Conservation (phyloP, 2,888 invertebrate genomes). For the Mycalesis mineus region DNA sequence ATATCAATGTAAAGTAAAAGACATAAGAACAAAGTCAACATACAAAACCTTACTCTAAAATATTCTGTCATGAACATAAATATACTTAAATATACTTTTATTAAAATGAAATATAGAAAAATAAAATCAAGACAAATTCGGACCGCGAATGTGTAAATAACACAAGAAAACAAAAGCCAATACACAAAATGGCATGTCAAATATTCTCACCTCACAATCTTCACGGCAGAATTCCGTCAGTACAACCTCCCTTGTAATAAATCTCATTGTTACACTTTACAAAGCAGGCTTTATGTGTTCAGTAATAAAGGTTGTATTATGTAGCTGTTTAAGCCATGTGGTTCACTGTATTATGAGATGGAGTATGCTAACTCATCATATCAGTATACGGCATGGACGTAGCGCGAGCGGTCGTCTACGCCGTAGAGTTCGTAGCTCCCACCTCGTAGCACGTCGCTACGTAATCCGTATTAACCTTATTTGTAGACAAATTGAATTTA, state of each 20-base stretch:
- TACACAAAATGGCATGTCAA: slow-evolving; percentile 21
- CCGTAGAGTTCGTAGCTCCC: slow-evolving; percentile 33
- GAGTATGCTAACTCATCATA: slow-evolving; percentile 25
- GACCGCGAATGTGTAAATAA: slow-evolving; percentile 9
- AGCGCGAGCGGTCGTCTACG: slow-evolving; percentile 53
- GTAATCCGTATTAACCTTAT: slow-evolving; percentile 15
- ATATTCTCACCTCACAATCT: slow-evolving; percentile 22
- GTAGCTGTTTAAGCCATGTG: not conserved
- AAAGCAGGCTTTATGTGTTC: slow-evolving; percentile 8
- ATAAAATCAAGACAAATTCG: slow-evolving; percentile 14
- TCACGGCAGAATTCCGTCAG: slow-evolving; percentile 16
- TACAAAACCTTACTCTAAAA: no score
- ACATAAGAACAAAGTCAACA: no score
- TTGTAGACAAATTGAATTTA: slow-evolving; percentile 20
- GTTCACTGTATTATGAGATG: slow-evolving; percentile 15
- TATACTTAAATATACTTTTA: no score
- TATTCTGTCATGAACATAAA: no score
- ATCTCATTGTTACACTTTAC: not conserved
- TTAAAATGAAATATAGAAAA: not conserved
- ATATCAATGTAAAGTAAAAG: no score
- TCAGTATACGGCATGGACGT: slow-evolving; percentile 49
- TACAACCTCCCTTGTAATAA: not conserved
- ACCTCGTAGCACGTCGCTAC: slow-evolving; percentile 16
- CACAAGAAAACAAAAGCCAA: slow-evolving; percentile 20
- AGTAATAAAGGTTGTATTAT: slow-evolving; percentile 2